These are phyloP conservation scores for Gymnorhina tibicen DNA, from an alignment of 2,113 vertebrate genomes.

Conservation along the genomic window DNA sequence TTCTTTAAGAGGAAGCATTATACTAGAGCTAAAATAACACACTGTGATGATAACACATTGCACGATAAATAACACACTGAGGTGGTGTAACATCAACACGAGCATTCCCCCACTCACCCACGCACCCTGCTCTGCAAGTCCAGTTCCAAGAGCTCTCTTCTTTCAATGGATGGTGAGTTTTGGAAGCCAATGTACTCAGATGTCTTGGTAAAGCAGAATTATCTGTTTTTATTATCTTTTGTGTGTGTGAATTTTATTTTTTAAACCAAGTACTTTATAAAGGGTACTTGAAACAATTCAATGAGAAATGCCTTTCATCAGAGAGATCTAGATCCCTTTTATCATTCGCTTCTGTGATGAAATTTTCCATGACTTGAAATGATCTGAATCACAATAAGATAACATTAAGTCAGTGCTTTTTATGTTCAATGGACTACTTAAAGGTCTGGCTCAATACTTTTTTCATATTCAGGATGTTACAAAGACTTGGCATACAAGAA, in stretches of 20 bases:
- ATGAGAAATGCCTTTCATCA: background rate
- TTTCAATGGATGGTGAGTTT: background rate
- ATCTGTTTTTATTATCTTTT: background rate
- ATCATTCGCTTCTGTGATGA: background rate
- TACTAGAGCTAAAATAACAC: conserved; percentile 15
- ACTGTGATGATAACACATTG: background rate
- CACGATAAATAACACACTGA: background rate
- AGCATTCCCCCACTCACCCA: background rate
- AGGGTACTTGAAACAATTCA: background rate
- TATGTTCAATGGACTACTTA: background rate
- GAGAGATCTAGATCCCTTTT: background rate
- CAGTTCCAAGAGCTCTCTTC: background rate
- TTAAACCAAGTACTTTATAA: conserved; percentile 13
- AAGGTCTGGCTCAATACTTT: background rate
- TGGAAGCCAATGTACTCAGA: background rate
- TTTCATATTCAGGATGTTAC: background rate
- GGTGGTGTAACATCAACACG: background rate
- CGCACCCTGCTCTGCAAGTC: background rate
- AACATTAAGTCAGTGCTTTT: background rate
- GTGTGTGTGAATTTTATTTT: background rate
- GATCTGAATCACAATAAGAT: background rate
- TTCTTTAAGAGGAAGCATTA: conserved; percentile 52
- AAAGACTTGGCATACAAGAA: background rate
- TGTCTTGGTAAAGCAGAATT: background rate
- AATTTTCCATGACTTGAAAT: background rate